Conservation (phyloP, 2,888 invertebrate species). For the Chrysolina haemoptera region DNA sequence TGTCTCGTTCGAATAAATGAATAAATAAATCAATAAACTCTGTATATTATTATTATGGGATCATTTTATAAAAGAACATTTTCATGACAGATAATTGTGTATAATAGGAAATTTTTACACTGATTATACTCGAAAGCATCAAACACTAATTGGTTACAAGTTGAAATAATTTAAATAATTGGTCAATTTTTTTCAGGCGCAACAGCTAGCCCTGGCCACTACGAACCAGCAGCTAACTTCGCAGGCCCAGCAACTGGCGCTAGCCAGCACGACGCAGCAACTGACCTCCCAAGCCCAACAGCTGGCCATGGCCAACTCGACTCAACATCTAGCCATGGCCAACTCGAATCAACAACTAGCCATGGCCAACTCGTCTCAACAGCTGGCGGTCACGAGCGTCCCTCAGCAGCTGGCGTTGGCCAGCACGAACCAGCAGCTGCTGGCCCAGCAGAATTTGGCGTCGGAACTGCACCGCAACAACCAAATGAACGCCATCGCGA, state of each 20-base stretch:
- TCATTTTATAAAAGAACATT: too few relatives aligned
- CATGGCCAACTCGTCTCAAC: constrained; percentile 61
- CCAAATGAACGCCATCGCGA: constrained; percentile 69
- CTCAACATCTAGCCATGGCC: constrained; percentile 64
- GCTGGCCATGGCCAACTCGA: constrained; percentile 61
- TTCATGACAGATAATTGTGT: too few relatives aligned
- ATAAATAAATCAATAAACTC: too few relatives aligned
- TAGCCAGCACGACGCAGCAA: constrained; percentile 58
- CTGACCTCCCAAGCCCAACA: constrained; percentile 61
- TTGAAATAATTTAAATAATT: too few relatives aligned
- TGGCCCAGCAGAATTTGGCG: constrained; percentile 63
- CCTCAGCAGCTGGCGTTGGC: constrained; percentile 65
- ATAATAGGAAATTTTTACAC: too few relatives aligned
- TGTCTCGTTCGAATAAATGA: too few relatives aligned
- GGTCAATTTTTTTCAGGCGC: constrained; percentile 3
- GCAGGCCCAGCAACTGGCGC: constrained; percentile 63
- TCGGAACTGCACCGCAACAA: constrained; percentile 64
- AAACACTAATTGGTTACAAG: too few relatives aligned
- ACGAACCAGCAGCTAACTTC: constrained; percentile 45
- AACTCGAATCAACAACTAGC: constrained; percentile 63
- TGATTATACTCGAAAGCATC: too few relatives aligned
- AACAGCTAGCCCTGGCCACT: not conserved
- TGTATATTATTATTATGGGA: too few relatives aligned
- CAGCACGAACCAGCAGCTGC: constrained; percentile 59
- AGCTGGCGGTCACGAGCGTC: constrained; percentile 59